Evolutionary conservation across 1,140 invertebrate species (phyloP), one percentile per base, ranked within the genome.

Genomic region (Thrips palmi): DNA sequence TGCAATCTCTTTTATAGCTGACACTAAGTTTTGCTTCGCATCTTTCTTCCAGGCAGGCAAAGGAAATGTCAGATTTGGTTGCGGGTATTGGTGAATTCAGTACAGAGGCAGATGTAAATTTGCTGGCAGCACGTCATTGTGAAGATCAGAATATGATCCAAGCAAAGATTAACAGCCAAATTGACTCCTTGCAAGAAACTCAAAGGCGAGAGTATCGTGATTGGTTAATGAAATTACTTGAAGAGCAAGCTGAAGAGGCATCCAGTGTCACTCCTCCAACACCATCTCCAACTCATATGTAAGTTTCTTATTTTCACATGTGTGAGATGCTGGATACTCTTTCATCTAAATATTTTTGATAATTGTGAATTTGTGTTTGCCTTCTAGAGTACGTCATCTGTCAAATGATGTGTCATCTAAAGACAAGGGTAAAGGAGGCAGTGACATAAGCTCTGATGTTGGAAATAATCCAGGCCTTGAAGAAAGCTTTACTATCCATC

Each of bases 401-500:
- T 30, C 41, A 2, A n/a, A 30, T n/a, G 18, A 33, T 15, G 10
- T 11, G 24, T 10, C n/a, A 6, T 20, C 5, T 30, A 12, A 31
- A 28, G 22, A 12, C 20, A 37, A 33, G 6, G 18, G 20, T 30
- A 21, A 33, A 29, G 29, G 17, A 46, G 45, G 43, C 44, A 47
- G 39, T 23, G 36, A 32, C 41, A n/a, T n/a, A n/a, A n/a, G n/a
- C n/a, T n/a, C n/a, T n/a, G 40, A 51, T 14, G 47, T 47, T 32
- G 45, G 52, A 37, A 54, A 52, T 47, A 43, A 51, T 53, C 58
- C 53, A 15, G 59, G 51, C 43, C 49, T 85, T 49, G 87, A 94
- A 61, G 89, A 96, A 64, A 94, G 89, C 62, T 96, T 96, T 54
- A 97, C 89, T 11, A 94, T 96, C 49, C 88, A 96, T 63, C 63